Evolutionary conservation across 2,888 invertebrate genomes (phyloP), one percentile per base, ranked within the genome.

Genomic region (Meloe dianella): DNA sequence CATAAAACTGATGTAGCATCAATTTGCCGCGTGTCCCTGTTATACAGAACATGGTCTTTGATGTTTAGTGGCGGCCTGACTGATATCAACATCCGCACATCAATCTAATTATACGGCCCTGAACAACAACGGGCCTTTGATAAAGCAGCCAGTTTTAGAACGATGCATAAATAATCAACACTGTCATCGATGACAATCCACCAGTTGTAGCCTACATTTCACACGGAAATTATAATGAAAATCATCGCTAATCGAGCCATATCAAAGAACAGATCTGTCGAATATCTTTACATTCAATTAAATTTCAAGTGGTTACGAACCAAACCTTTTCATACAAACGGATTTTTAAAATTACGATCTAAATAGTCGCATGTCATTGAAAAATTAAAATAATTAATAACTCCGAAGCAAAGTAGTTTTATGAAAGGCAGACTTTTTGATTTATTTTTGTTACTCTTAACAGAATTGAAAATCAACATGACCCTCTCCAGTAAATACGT

Each of bases 1-100:
- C 71, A 71, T 69, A 69, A 69, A 69, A 66, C 64, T 67, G 65
- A 66, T 71, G 71, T 71, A 67, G 69, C 67, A 67, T 71, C 67
- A 71, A 71, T 71, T 71, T 71, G 71, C 69, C 69, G 69, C 65
- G 67, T 71, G 65, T 65, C 59, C 63, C 71, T 71, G 64, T 67
- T 71, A 67, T 30, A 65, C 67, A 66, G 61, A 63, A 66, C 66
- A 20, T 27, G 66, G 66, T 69, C 73, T 81, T 81, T 81, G 81
- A 81, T 77, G 78, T 79, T 74, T 75, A 74, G 74, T 74, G 75
- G 74, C 77, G 77, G 75, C 76, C 73, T 72, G 78, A 77, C 75
- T 78, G 80, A 79, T 80, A 81, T 81, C 81, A 81, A 80, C 81
- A 80, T 81, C 81, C 81, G 81, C 79, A 79, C 81, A 80, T 81